phyloP scores from a whole-genome alignment of 2,113 vertebrate species.

The Gasterosteus aculeatus region DNA sequence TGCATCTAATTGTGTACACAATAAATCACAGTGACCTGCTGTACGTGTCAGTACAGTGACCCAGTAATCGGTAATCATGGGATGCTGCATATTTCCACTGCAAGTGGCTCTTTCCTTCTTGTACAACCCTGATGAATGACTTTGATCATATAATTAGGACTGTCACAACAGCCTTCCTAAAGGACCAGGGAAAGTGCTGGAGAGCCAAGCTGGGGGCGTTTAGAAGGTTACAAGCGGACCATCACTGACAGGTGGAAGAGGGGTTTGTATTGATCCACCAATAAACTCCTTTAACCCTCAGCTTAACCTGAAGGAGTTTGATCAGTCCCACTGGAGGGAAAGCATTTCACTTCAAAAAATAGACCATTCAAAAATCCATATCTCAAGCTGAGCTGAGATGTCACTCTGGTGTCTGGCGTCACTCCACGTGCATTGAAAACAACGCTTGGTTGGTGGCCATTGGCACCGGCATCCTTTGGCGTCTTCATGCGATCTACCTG shows the following conservation, averaged over 20 bases:
- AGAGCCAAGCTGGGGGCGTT: not conserved
- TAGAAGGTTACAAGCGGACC: not conserved
- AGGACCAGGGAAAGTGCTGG: not conserved
- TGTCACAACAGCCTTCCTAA: not conserved
- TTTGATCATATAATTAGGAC: not conserved
- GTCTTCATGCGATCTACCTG: too few species aligned
- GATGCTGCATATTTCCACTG: constrained; percentile 15
- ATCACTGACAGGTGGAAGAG: not conserved
- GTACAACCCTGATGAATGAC: not conserved
- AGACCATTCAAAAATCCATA: not conserved
- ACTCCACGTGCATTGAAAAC: too few species aligned
- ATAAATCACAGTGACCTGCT: not conserved
- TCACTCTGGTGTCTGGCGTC: not conserved
- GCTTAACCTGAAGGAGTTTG: constrained; percentile 30
- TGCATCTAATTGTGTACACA: not conserved
- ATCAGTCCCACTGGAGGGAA: constrained; percentile 7
- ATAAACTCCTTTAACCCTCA: constrained; percentile 30
- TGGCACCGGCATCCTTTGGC: too few species aligned
- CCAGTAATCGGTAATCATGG: constrained; percentile 11
- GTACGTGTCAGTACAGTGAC: not conserved
- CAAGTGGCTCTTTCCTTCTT: not conserved
- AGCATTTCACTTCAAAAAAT: not conserved
- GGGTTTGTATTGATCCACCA: constrained; percentile 34
- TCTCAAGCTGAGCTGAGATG: not conserved
- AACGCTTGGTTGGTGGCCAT: too few species aligned